These are phyloP conservation scores for Podotricha telesiphe DNA, from an alignment of 2,888 invertebrate genomes.

Conservation along the genomic window DNA sequence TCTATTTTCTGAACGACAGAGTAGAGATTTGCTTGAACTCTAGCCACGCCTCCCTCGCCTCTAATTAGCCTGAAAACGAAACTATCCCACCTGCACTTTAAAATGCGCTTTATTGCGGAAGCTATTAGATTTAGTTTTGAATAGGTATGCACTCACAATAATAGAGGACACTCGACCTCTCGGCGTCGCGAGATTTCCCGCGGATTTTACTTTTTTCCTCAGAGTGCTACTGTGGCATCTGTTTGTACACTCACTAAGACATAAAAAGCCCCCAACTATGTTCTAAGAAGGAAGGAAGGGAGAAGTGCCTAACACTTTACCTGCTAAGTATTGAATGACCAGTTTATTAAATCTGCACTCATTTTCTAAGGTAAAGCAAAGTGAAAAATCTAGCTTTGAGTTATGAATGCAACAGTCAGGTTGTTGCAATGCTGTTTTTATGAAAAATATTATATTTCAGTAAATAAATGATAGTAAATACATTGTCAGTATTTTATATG, in stretches of 20 bases:
- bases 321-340: conserved; percentile 30
- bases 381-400: background rate
- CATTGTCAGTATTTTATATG: background rate
- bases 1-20: conserved; percentile 50
- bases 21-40: conserved; percentile 56
- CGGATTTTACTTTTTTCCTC: conserved; percentile 57
- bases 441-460: background rate
- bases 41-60: conserved; percentile 58
- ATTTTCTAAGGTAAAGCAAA: conserved; percentile 8
- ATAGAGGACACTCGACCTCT: conserved; percentile 78
- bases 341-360: conserved; percentile 23
- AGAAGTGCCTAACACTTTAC: conserved; percentile 37
- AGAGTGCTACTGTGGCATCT: conserved; percentile 44
- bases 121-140: conserved; percentile 52
- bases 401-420: background rate
- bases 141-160: conserved; percentile 54
- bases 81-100: conserved; percentile 48
- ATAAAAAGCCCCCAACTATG: conserved; percentile 44
- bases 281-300: conserved; percentile 31
- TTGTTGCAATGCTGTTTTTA: background rate
- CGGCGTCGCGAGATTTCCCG: conserved; percentile 67
- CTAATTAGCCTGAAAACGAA: conserved; percentile 80
- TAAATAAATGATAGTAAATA: background rate
- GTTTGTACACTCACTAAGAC: conserved; percentile 42
- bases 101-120: conserved; percentile 51